Percentiles rank a stretch among this genome's conserved stretches.
Evolutionary conservation across 2,797 vertebrate species (phyloP).

Genomic region (Aratinga solstitialis): DNA sequence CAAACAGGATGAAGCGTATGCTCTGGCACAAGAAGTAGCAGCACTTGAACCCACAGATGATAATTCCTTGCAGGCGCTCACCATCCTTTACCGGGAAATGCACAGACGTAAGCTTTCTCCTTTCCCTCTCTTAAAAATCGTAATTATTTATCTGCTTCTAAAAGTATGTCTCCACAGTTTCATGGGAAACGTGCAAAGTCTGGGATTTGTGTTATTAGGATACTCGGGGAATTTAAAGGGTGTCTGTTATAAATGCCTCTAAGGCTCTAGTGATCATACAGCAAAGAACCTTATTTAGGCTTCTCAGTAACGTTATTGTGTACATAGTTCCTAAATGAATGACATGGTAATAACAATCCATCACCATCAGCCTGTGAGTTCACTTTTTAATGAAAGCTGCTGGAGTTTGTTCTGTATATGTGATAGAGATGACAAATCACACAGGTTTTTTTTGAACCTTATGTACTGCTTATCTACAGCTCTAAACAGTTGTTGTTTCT

Average conservation of each 20-base stretch:
- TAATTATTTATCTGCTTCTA: not conserved
- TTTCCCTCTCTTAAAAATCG: not conserved
- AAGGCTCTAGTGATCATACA: not conserved
- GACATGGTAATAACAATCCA: not conserved
- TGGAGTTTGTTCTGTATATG: not conserved
- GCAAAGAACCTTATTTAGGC: not conserved
- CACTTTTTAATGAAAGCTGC: not conserved
- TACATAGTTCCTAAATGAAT: not conserved
- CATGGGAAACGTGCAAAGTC: accelerated
- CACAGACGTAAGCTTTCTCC: conserved; percentile 84
- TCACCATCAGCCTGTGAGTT: not conserved
- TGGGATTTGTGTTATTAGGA: not conserved
- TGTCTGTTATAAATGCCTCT: not conserved
- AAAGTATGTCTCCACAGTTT: not conserved
- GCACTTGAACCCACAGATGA: conserved; percentile 95
- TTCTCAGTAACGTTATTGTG: accelerated
- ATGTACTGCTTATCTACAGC: not conserved
- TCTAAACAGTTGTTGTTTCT: not conserved
- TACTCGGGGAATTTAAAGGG: not conserved
- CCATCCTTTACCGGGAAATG: conserved; percentile 98
- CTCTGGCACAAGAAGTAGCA: conserved; percentile 93
- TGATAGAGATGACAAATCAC: not conserved
- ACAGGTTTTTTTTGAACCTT: not conserved
- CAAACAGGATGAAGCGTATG: conserved; percentile 95
- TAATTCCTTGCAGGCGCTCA: conserved; percentile 96